Percentiles rank a stretch among this genome's conserved stretches.
These are phyloP conservation scores for Hemithea aestivaria DNA, from an alignment of 2,888 invertebrate genomes.

Conservation along the genomic window DNA sequence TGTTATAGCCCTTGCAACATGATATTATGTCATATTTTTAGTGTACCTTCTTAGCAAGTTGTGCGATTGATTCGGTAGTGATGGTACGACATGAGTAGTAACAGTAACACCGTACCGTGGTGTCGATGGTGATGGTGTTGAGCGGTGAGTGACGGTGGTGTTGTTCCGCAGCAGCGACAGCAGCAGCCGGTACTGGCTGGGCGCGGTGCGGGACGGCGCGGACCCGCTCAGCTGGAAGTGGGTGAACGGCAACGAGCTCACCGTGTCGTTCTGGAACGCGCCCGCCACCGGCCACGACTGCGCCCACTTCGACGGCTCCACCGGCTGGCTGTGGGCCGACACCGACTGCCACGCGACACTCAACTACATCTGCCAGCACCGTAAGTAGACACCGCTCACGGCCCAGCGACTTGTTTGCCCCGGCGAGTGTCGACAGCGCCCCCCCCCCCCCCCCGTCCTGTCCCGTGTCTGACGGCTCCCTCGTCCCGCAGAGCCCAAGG, in stretches of 20 bases:
- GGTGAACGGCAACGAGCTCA: constrained; percentile 92
- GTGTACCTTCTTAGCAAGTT: too few relatives aligned
- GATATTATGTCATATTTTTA: too few relatives aligned
- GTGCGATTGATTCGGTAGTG: too few relatives aligned
- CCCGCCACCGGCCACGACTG: constrained; percentile 91
- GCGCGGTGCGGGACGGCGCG: constrained; percentile 90
- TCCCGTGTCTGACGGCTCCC: too few relatives aligned
- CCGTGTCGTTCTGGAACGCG: constrained; percentile 94
- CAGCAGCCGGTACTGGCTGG: constrained; percentile 97
- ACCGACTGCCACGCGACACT: constrained; percentile 90
- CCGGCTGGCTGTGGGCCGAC: constrained; percentile 97
- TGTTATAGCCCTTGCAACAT: too few relatives aligned
- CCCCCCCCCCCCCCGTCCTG: too few relatives aligned
- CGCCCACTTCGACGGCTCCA: constrained; percentile 93
- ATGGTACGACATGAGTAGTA: too few relatives aligned
- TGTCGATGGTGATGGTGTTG: too few relatives aligned
- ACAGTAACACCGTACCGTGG: too few relatives aligned
- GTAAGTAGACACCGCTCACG: constrained; percentile 78
- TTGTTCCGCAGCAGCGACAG: constrained; percentile 85
- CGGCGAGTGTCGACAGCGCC: too few relatives aligned
- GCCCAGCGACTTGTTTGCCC: constrained; percentile 9
- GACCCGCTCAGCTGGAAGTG: constrained; percentile 92
- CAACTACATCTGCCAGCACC: constrained; percentile 96
- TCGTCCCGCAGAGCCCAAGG: constrained; percentile 95
- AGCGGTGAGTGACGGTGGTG: constrained; percentile 7